Evolutionary conservation across 2,113 vertebrate genomes (phyloP).

Genomic region (Channa maculata): DNA sequence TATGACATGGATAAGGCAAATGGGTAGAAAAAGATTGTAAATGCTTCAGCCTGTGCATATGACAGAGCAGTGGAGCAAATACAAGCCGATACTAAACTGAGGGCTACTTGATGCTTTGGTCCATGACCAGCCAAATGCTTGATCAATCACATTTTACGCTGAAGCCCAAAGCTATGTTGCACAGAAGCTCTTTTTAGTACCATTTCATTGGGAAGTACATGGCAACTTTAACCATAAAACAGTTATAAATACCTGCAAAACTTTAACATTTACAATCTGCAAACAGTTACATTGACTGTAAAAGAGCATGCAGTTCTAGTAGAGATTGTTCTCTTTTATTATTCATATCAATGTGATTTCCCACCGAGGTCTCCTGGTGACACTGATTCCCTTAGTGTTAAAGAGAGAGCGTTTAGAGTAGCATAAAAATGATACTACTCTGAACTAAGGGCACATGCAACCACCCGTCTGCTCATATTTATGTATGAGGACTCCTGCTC

Average conservation of each 20-base stretch:
- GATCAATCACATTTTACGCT: conserved; percentile 50
- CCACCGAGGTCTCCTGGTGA: conserved; percentile 34
- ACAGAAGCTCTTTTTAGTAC: conserved; percentile 17
- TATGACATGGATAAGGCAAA: conserved; percentile 52
- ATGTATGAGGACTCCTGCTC: conserved; percentile 44
- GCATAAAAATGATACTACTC: conserved; percentile 36
- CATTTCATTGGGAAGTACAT: conserved; percentile 12
- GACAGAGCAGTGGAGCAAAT: conserved; percentile 44
- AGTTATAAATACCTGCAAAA: not conserved
- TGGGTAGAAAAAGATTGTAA: conserved; percentile 40
- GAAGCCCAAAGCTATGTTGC: conserved; percentile 31
- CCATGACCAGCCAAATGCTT: conserved; percentile 58
- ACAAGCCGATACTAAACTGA: conserved; percentile 57
- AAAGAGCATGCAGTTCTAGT: not conserved
- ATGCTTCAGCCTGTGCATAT: conserved; percentile 48
- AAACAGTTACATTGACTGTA: not conserved
- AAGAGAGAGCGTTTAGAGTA: conserved; percentile 39
- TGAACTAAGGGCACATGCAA: conserved; percentile 38
- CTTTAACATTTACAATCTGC: not conserved
- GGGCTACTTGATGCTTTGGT: conserved; percentile 57
- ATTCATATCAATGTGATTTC: conserved; percentile 32
- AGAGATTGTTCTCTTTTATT: conserved; percentile 31
- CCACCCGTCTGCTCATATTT: conserved; percentile 47
- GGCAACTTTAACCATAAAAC: conserved; percentile 6
- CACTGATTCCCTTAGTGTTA: conserved; percentile 47